phyloP scores from a whole-genome alignment of 2,797 vertebrate genomes.

The Dryobates pubescens region DNA sequence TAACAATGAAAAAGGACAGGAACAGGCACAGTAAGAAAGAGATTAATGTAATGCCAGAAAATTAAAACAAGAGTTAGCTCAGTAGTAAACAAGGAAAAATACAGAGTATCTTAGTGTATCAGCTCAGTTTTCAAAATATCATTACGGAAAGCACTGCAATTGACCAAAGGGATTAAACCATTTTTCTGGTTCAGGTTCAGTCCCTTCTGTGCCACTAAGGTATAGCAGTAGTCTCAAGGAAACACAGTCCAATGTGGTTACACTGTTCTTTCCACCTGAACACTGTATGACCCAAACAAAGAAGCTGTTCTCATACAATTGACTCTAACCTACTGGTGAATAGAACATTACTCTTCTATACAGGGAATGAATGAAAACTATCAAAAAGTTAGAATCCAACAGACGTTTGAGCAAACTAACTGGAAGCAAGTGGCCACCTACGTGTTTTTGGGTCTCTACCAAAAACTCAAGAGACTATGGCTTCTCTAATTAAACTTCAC shows the following conservation, averaged over 20 bases:
- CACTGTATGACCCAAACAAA: not conserved
- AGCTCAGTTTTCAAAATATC: not conserved
- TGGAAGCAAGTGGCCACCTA: not conserved
- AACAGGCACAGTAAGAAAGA: not conserved
- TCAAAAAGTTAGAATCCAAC: not conserved
- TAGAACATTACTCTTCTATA: not conserved
- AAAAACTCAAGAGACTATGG: not conserved
- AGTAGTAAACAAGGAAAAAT: not conserved
- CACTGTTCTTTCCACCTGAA: not conserved
- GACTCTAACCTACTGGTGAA: not conserved
- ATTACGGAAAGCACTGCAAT: not conserved
- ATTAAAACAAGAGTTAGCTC: not conserved
- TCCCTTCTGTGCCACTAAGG: not conserved
- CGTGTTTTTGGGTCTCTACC: not conserved
- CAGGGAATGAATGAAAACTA: not conserved
- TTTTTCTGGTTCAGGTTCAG: not conserved
- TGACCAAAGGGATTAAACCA: not conserved
- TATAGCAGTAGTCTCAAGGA: not conserved
- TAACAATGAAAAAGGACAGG: not conserved
- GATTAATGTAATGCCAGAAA: not conserved
- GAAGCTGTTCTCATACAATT: not conserved
- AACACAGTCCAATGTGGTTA: not conserved
- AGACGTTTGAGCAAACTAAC: not conserved
- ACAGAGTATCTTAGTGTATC: rapidly evolving
- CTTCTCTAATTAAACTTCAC: not conserved